Evolutionary conservation across 2,113 vertebrate genomes (phyloP), one percentile per base, ranked within the genome.

Genomic region (Piprites chloris): DNA sequence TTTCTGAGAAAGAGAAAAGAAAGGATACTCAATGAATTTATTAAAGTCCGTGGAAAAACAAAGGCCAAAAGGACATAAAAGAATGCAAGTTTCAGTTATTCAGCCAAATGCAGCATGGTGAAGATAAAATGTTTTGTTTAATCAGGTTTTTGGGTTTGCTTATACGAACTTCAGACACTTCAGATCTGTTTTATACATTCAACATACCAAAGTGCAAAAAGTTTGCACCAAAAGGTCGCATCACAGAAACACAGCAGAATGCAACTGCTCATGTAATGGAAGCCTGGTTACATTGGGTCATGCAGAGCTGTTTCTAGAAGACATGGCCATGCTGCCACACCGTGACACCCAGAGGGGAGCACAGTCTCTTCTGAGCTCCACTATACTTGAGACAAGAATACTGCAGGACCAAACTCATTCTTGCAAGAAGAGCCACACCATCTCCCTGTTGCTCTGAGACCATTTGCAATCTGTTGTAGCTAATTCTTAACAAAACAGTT

Each of bases 51-150:
- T 61, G 49, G 24, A 83, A 73, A 91, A 84, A 63, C 53, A 84
- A 94, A 85, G 32, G 37, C 55, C 63, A 63, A 77, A 92, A 59
- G 27, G 27, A 58, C 46, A 61, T 33, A 76, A 80, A 62, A 62
- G 39, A 63, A 85, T 2, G 7, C 23, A 61, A 62, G 37, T 58
- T 85, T 72, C 56, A 86, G 42, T 92, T 90, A 71, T 41, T 84
- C 20, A 74, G 23, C 55, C 72, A 85, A 84, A 83, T 8, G n/a
- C 13, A 30, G 5, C 19, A 71, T 1, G 1, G 58, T 21, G 41
- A 94, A 72, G 78, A 44, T 27, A 90, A 94, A 96, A 87, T 19
- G 16, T 33, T 92, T 77, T 84, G 68, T 88, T 83, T 89, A 92
- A 35, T 63, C 61, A 89, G 52, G 47, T 55, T 93, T 93, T 83